Evolutionary conservation across 2,797 vertebrate genomes (phyloP), one percentile per base, ranked within the genome.

Genomic region (Catamblyrhynchus diadema): DNA sequence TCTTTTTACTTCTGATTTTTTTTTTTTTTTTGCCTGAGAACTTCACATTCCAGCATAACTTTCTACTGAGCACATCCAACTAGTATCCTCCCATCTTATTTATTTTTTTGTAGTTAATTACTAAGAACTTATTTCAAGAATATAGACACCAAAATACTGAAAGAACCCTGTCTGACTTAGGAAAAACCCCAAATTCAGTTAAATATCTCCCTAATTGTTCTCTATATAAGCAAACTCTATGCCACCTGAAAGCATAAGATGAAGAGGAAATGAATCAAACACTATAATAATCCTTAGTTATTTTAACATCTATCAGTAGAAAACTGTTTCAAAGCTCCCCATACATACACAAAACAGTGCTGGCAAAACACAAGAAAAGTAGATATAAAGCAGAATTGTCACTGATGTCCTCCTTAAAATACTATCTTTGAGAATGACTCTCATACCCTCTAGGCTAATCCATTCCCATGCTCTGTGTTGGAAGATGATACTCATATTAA

Each of bases 401-500:
- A 81, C 51, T 48, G 37, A 86, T 60, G 81, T 41, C 60, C 84
- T 89, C 81, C 81, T 90, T 88, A 92, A 93, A 95, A 85, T 18
- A 89, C 78, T 69, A 45, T 78, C 70, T 88, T 53, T 51, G 23
- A 92, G 79, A 95, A 83, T 0, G 1, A 79, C 64, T 81, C 84
- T 78, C 41, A 73, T 45, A 89, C 54, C 79, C 91, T 93, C 94
- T 90, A 84, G 95, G 93, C 89, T 94, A 94, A 93, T 88, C 89
- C 87, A 86, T 94, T 86, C 87, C 81, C 70, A 60, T 90, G 59
- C 77, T 90, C 89, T 66, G 59, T 65, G 81, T 3, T 65, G 59
- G 95, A 93, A 86, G 70, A 94, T 75, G 91, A 96, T 93, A 74
- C 80, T 81, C 77, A 86, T 94, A 96, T 91, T 91, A 94, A 86